Percentiles rank a stretch among this genome's conserved stretches.
phyloP scores from a whole-genome alignment of 2,113 vertebrate species.

The Cephalopholis sonnerati region DNA sequence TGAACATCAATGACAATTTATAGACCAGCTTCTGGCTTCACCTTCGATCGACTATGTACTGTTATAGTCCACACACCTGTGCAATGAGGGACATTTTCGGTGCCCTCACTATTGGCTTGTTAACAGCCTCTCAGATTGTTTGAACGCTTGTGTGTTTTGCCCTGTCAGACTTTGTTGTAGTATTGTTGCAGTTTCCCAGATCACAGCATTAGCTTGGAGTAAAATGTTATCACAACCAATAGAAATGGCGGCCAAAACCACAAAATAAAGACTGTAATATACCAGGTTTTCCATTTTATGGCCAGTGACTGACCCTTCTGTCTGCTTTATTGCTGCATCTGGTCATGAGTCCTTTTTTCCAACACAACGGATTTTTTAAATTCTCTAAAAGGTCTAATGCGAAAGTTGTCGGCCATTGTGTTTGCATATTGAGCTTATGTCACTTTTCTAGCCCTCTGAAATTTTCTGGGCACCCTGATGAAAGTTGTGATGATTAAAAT shows the following conservation, averaged over 20 bases:
- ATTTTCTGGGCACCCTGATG: constrained; percentile 12
- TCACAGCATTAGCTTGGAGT: constrained; percentile 4
- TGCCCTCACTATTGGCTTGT: background rate
- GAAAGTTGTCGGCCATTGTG: background rate
- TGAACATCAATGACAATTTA: background rate
- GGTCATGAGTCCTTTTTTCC: background rate
- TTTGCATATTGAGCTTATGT: constrained; percentile 29
- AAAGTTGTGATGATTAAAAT: constrained; percentile 32
- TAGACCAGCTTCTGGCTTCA: background rate
- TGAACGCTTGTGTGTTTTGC: background rate
- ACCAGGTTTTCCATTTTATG: background rate
- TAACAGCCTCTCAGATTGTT: background rate
- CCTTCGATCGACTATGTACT: background rate
- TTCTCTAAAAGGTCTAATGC: background rate
- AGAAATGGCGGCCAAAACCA: background rate
- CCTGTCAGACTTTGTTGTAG: background rate
- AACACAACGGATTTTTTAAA: background rate
- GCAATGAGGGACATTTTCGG: background rate
- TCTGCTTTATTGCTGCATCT: background rate
- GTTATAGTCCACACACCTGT: background rate
- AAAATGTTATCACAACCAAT: background rate
- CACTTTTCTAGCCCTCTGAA: constrained; percentile 20
- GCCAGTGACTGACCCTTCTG: background rate
- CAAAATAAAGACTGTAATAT: background rate
- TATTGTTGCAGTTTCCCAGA: background rate